Base-by-base conservation (phyloP, 2,113 vertebrate genomes). In the Pomatorhinus ruficollis region DNA sequence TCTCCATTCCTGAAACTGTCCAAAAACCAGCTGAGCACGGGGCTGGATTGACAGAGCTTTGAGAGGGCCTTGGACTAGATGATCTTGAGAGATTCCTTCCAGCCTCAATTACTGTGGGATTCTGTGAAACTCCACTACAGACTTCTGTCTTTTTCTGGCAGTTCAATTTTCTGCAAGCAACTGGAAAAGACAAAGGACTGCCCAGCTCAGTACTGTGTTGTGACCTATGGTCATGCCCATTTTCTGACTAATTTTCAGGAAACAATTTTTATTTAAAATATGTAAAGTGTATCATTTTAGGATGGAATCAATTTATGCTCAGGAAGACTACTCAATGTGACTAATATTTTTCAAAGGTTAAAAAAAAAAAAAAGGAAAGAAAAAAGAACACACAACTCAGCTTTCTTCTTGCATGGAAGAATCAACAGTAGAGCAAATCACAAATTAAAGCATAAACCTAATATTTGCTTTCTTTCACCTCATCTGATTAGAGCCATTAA, bases 401-500 rank as follows among this genome's bases (percentile, higher is more conserved):
- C 19, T 74, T 94, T 93, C 53, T 59, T 78, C 52, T 77, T 74
- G 23, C 70, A 89, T 1, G 3, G 49, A 96, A 89, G 49, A 96
- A 93, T 75, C 37, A 86, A 83, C 54, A 83, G 33, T 27, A 90
- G 24, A 92, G 68, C 40, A 95, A 92, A 90, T 57, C 72, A 93
- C 53, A 94, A 94, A 93, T 92, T 88, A 88, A 94, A 94, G 79
- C n/a, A 92, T 71, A 96, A 95, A 89, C 65, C 60, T 86, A 87
- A 88, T 77, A 83, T 96, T 96, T 95, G 76, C 96, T 84, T 96
- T 95, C 90, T 93, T 91, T 94, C 80, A 93, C 60, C 57, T 94
- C 93, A 96, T 83, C 88, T 96, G 95, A 96, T 96, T 92, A 96
- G 64, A 96, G 57, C 40, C 72, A 96, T 96, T 96, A 96, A 95